These are phyloP conservation scores for Pygoscelis adeliae DNA, from an alignment of 2,113 vertebrate species.

Conservation along the genomic window DNA sequence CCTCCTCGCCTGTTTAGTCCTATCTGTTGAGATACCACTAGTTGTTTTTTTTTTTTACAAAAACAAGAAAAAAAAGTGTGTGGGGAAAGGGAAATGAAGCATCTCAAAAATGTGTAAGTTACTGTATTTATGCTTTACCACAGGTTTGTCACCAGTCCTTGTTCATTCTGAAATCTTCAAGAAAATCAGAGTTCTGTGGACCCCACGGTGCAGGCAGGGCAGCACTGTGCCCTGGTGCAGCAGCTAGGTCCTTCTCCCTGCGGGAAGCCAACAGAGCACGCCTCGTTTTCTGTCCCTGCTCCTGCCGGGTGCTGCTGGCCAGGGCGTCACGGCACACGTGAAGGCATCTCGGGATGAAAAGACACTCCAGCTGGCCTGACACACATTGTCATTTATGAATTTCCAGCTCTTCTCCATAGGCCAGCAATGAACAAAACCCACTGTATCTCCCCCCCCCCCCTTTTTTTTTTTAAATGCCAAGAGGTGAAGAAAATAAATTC, in stretches of 20 bases:
- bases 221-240: accelerated
- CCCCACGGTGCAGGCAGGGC: not conserved
- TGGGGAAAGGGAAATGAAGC: slow-evolving; percentile 50
- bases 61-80: slow-evolving; percentile 29
- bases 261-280: accelerated
- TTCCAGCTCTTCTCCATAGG: not conserved
- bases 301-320: not conserved
- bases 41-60: not conserved
- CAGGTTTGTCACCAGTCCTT: slow-evolving; percentile 76
- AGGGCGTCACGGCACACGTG: not conserved
- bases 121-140: slow-evolving; percentile 74
- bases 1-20: slow-evolving; percentile 70
- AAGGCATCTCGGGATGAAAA: not conserved
- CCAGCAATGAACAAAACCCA: not conserved
- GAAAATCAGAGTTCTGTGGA: not conserved
- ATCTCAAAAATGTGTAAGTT: slow-evolving; percentile 77
- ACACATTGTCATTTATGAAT: not conserved
- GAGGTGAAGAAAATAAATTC: not conserved
- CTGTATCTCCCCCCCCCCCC: not conserved
- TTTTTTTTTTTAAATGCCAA: not conserved
- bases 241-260: accelerated
- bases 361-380: not conserved
- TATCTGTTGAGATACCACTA: slow-evolving; percentile 60
- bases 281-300: not conserved
- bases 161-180: slow-evolving; percentile 41